Conservation (phyloP, 2,113 vertebrate genomes). For the Rhegmatorhina hoffmannsi region DNA sequence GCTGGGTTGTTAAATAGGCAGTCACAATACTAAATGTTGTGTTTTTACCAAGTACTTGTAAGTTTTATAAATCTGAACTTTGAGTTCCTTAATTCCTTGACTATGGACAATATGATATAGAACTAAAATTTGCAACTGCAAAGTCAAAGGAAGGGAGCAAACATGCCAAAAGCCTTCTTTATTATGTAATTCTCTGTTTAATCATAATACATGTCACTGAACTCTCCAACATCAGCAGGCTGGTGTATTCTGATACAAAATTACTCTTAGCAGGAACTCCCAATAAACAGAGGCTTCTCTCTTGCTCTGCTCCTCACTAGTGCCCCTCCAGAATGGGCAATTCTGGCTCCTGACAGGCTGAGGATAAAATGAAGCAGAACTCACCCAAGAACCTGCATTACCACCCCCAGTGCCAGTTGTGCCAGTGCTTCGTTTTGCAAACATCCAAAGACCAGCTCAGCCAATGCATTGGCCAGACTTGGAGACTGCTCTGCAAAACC, state of each 20-base stretch:
- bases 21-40: background rate
- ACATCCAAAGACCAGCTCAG: background rate
- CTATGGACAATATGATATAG: rapidly evolving
- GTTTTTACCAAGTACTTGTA: background rate
- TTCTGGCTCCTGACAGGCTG: background rate
- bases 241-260: background rate
- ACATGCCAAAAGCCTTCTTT: background rate
- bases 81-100: background rate
- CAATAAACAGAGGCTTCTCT: background rate
- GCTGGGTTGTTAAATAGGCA: background rate
- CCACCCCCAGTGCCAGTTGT: background rate
- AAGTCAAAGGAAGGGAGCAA: background rate
- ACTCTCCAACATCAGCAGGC: background rate
- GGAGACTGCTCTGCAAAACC: background rate
- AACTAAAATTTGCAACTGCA: background rate
- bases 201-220: background rate
- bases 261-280: rapidly evolving
- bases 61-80: background rate
- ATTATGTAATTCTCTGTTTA: background rate
- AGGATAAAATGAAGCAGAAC: background rate
- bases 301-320: background rate
- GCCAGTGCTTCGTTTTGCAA: background rate
- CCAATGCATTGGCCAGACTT: background rate
- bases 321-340: background rate
- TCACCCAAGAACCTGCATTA: background rate